phyloP scores from a whole-genome alignment of 2,888 invertebrate genomes.

The Pheosia gnoma region DNA sequence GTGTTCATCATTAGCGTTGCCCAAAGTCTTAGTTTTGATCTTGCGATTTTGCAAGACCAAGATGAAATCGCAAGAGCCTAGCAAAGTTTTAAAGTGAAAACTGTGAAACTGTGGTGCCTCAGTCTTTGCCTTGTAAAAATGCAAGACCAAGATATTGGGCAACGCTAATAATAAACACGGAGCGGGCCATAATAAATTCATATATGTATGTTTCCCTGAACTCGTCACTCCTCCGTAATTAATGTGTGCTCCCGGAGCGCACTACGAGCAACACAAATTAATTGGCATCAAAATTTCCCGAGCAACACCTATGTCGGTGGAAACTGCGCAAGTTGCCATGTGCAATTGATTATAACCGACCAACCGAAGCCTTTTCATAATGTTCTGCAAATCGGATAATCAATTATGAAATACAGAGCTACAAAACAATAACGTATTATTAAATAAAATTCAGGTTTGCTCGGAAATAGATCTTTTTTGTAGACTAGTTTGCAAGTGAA shows the following conservation, averaged over 20 bases:
- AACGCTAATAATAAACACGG: no score
- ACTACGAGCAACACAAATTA: conserved; percentile 41
- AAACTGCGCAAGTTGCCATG: conserved; percentile 25
- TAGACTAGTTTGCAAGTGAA: background rate
- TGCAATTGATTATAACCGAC: background rate
- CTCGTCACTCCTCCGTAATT: conserved; percentile 47
- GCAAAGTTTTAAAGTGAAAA: no score
- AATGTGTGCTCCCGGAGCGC: conserved; percentile 39
- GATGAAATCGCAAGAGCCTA: no score
- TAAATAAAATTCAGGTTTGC: no score
- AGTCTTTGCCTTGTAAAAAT: no score
- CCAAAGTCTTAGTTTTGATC: no score
- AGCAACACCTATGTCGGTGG: conserved; percentile 25
- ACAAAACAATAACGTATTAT: background rate
- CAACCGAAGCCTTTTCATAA: background rate
- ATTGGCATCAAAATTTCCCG: conserved; percentile 47
- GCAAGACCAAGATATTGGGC: no score
- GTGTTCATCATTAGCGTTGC: no score
- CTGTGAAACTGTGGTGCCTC: no score
- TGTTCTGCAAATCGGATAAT: background rate
- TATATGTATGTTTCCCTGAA: conserved; percentile 36
- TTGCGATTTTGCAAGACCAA: no score
- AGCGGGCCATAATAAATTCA: conserved; percentile 19
- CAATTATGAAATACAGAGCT: background rate
- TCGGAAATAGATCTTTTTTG: no score